These are phyloP conservation scores for Oscheius sp. DNA, from an alignment of 2,888 invertebrate species.

Conservation along the genomic window DNA sequence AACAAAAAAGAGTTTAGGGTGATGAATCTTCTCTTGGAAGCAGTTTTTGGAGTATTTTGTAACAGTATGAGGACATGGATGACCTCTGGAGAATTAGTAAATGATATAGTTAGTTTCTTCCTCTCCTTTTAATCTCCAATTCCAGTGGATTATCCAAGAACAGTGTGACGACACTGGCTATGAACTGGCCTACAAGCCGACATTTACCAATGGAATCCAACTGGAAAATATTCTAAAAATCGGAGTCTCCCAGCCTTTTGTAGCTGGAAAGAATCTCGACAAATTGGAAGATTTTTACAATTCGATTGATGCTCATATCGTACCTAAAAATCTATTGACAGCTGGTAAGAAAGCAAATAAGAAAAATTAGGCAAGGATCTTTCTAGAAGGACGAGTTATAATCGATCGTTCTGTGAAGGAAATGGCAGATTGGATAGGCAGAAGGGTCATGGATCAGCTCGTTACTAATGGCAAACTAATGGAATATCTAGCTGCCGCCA, in stretches of 20 bases:
- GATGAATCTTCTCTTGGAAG: neutral
- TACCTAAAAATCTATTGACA: neutral
- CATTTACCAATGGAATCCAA: neutral
- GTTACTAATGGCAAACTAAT: slow-evolving; percentile 10
- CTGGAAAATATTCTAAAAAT: slow-evolving; percentile 19
- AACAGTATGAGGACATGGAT: slow-evolving; percentile 15
- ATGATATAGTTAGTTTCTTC: neutral
- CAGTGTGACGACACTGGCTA: neutral
- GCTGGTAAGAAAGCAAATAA: neutral
- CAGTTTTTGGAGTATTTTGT: slow-evolving; percentile 17
- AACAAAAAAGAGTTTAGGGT: neutral
- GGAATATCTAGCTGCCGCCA: slow-evolving; percentile 7
- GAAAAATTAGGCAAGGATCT: too few species aligned
- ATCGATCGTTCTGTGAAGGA: neutral
- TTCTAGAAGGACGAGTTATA: slow-evolving; percentile 10
- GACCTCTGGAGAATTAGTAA: slow-evolving; percentile 1
- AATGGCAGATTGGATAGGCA: slow-evolving; percentile 15
- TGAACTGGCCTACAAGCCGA: neutral
- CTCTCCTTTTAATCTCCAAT: neutral
- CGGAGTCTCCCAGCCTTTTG: slow-evolving; percentile 2
- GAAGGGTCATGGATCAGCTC: slow-evolving; percentile 17
- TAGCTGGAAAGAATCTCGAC: slow-evolving; percentile 2
- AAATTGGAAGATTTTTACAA: slow-evolving; percentile 6
- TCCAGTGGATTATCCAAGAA: slow-evolving; percentile 19
- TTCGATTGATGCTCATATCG: neutral